phyloP scores from a whole-genome alignment of 2,797 vertebrate genomes.

The Merluccius polli region DNA sequence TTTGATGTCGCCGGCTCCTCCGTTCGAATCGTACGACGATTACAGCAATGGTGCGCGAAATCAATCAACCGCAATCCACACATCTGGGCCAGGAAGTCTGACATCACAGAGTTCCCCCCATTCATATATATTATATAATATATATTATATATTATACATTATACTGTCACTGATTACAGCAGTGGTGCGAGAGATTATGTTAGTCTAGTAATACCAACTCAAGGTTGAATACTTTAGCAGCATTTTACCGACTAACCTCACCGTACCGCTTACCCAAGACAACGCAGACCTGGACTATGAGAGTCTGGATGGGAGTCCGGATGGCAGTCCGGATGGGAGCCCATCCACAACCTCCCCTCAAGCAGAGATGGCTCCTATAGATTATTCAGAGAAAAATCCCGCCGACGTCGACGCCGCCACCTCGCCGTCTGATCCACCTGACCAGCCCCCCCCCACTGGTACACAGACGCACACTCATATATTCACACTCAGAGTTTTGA shows the following conservation, averaged over 20 bases:
- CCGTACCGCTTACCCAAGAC: slow-evolving; percentile 3
- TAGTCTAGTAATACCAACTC: neutral
- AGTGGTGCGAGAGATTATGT: slow-evolving; percentile 32
- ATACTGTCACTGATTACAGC: too few species aligned
- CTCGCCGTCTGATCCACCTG: neutral
- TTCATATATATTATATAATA: too few species aligned
- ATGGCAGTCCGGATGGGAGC: too few species aligned
- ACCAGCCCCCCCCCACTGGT: slow-evolving; percentile 36
- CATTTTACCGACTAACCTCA: slow-evolving; percentile 23
- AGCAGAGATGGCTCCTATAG: neutral
- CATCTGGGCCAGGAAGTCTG: neutral
- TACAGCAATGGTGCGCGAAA: neutral
- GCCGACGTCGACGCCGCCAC: neutral
- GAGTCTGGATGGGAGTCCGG: too few species aligned
- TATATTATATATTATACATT: too few species aligned
- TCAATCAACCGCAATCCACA: neutral
- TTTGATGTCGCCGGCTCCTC: neutral
- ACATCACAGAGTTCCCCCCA: slow-evolving; percentile 16
- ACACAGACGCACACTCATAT: neutral
- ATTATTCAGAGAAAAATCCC: slow-evolving; percentile 8
- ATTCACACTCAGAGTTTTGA: too few species aligned
- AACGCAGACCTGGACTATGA: slow-evolving; percentile 23
- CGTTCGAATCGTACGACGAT: neutral
- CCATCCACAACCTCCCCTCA: neutral
- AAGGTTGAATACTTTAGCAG: neutral